Evolutionary conservation across 2,113 vertebrate species (phyloP), one percentile per base, ranked within the genome.

Genomic region (Nothobranchius furzeri): DNA sequence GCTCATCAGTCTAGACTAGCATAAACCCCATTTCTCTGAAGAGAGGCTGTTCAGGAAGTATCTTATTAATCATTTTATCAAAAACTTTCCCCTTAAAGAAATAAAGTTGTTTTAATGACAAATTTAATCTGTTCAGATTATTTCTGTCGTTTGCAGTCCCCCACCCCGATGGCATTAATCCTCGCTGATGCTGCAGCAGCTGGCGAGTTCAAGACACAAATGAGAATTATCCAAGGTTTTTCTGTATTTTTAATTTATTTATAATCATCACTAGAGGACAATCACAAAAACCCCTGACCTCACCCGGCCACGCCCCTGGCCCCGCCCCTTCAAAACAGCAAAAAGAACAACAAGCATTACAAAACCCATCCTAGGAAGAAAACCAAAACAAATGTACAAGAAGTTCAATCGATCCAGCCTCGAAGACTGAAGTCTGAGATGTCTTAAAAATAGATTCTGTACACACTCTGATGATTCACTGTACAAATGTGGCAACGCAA

Each of bases 401-500:
- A 85, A 75, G 73, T 9, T 45, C 85, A 88, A 89, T 85, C 67
- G 74, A 82, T 85, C 75, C 77, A 68, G 70, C 76, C 83, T 83
- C 83, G 80, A 73, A 85, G 79, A 85, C 80, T 85, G 86, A 88
- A 84, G 85, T 72, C 82, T 88, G 86, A 89, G 87, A 88, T 87
- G 78, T 91, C 90, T 90, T 84, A 89, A 93, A 92, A 92, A 92
- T 91, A 91, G 79, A 91, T 85, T 88, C 89, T 92, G 73, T 90
- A 90, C 87, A 92, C 91, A 90, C 88, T 89, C 89, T 92, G 87
- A 89, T 89, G 88, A 74, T 88, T 77, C 89, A 93, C 92, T 90
- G 82, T 93, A 95, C 93, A 98, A 95, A 95, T 95, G 93, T 84
- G 87, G 88, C 92, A 90, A 91, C 87, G 92, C 94, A 93, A 94